These are phyloP conservation scores for Enoplosus armatus DNA, from an alignment of 2,797 vertebrate genomes.

Conservation along the genomic window DNA sequence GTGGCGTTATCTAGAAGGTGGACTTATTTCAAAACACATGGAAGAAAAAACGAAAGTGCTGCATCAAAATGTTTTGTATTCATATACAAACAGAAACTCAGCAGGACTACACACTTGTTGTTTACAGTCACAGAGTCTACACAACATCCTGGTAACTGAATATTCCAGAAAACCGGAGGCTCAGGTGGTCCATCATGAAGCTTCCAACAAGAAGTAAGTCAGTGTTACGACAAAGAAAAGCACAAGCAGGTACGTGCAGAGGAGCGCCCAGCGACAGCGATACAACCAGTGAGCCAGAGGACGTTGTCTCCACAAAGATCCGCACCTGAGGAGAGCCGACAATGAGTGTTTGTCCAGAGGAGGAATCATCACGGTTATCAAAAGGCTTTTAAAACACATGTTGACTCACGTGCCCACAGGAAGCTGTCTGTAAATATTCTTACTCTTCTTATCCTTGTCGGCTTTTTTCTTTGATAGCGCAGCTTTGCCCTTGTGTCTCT, in stretches of 20 bases:
- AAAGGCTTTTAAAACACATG: neutral
- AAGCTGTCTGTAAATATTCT: constrained; percentile 11
- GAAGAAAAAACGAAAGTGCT: neutral
- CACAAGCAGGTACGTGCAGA: constrained; percentile 66
- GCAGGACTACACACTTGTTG: neutral
- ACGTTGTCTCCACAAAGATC: constrained; percentile 43
- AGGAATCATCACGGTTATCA: neutral
- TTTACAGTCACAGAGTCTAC: neutral
- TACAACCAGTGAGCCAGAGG: constrained; percentile 66
- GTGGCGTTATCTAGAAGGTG: neutral
- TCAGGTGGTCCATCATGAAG: constrained; percentile 47
- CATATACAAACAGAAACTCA: constrained; percentile 15
- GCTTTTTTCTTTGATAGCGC: constrained; percentile 60
- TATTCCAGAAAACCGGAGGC: neutral
- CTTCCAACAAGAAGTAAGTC: constrained; percentile 69
- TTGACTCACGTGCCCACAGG: constrained; percentile 60
- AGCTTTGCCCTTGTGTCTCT: constrained; percentile 72
- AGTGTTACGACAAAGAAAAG: constrained; percentile 68
- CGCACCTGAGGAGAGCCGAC: constrained; percentile 61
- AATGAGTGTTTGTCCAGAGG: neutral
- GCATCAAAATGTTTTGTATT: constrained; percentile 32
- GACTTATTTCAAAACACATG: neutral
- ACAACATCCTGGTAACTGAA: too few relatives aligned
- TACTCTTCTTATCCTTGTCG: constrained; percentile 66
- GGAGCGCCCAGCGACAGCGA: constrained; percentile 66